phyloP scores from a whole-genome alignment of 2,888 invertebrate species.

The Trachelus iudaicus region DNA sequence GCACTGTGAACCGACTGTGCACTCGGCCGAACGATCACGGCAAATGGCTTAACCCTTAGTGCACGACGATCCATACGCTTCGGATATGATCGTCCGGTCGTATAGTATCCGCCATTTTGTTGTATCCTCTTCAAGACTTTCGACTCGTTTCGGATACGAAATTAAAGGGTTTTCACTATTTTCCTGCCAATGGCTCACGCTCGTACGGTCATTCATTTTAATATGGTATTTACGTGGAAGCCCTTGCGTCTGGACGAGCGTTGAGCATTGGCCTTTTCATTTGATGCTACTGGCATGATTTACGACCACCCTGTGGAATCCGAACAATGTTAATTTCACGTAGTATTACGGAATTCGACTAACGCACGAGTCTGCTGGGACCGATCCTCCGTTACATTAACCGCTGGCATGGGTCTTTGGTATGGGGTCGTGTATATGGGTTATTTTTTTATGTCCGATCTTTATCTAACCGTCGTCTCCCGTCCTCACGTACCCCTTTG shows the following conservation, averaged over 20 bases:
- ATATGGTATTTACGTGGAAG: neutral
- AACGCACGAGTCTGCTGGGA: neutral
- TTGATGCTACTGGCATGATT: conserved; percentile 38
- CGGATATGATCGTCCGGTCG: neutral
- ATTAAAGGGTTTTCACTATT: neutral
- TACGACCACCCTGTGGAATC: conserved; percentile 53
- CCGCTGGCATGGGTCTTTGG: neutral
- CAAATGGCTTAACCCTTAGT: neutral
- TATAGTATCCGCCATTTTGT: neutral
- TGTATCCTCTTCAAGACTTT: neutral
- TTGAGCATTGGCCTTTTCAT: neutral
- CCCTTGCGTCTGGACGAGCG: neutral
- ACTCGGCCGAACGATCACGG: neutral
- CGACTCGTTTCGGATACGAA: neutral
- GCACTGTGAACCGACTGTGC: neutral
- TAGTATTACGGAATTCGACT: conserved; percentile 45
- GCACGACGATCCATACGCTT: neutral
- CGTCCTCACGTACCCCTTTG: neutral
- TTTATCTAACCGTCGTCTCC: neutral
- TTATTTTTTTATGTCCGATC: neutral
- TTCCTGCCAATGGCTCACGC: neutral
- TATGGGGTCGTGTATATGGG: neutral
- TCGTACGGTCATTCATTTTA: neutral
- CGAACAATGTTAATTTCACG: conserved; percentile 62
- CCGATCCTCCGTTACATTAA: neutral